Evolutionary conservation across 2,113 vertebrate genomes (phyloP).

Genomic region (Mustela nigripes): DNA sequence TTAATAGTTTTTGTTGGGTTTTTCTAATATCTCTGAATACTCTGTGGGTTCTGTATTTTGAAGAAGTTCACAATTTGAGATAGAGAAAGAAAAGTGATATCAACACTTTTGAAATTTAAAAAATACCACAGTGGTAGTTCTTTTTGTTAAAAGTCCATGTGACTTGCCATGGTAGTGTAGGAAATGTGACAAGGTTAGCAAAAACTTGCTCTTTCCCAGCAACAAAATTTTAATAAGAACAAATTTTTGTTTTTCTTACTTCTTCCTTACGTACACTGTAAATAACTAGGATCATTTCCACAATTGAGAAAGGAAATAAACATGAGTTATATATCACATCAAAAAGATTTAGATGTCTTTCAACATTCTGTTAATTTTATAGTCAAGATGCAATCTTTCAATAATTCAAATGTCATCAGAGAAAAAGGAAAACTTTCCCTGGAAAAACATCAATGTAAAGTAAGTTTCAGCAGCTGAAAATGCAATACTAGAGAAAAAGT

Average conservation of each 20-base stretch:
- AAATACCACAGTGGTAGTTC: background rate
- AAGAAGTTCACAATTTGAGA: background rate
- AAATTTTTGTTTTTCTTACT: background rate
- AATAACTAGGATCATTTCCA: constrained; percentile 74
- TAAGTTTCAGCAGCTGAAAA: constrained; percentile 72
- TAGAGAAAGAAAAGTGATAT: background rate
- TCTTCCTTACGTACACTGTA: constrained; percentile 63
- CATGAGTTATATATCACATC: constrained; percentile 82
- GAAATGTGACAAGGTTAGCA: background rate
- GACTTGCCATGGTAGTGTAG: background rate
- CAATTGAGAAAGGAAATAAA: constrained; percentile 68
- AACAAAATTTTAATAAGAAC: constrained; percentile 67
- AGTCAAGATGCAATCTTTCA: constrained; percentile 83
- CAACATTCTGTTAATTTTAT: constrained; percentile 78
- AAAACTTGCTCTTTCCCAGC: constrained; percentile 32
- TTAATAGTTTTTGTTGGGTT: background rate
- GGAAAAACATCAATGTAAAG: constrained; percentile 75
- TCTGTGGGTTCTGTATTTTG: background rate
- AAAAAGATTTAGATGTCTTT: constrained; percentile 81
- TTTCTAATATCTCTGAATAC: background rate
- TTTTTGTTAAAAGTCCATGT: constrained; percentile 1
- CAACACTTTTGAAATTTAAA: background rate
- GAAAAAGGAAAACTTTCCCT: constrained; percentile 68
- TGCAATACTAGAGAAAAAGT: constrained; percentile 65
- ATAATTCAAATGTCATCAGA: constrained; percentile 85